Base-by-base conservation (phyloP, 1,140 invertebrate genomes). In the Drosophila varians region DNA sequence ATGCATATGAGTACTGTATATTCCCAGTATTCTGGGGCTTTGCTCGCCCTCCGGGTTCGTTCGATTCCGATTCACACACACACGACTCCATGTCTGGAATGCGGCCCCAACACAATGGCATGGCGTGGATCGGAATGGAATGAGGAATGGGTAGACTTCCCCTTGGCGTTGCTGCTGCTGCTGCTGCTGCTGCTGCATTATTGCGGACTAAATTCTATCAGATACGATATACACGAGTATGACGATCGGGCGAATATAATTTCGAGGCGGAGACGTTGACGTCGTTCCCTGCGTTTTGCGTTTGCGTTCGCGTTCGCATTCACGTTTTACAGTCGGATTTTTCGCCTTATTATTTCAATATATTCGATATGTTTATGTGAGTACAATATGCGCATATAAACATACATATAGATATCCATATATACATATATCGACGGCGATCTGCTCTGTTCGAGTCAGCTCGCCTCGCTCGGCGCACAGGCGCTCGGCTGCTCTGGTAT, bases 401-500 rank as follows among this genome's bases (percentile, higher is more conserved):
- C 36, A 38, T 38, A 40, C 19, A 40, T 18, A 19, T 25, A 26
- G 23, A 38, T n/a, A 51, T 34, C 34, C 23, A 40, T 3, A 69
- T 18, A 43, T 48, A 36, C 42, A 36, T 49, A 45, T 34, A 42
- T 40, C 26, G 26, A n/a, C n/a, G n/a, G n/a, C n/a, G n/a, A n/a
- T n/a, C n/a, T n/a, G n/a, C n/a, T n/a, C n/a, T n/a, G 25, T 42
- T 19, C 21, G 47, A 38, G 25, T 56, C 42, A 16, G 18, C 34
- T 74, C 21, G 36, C 58, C 48, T 65, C 52, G 74, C 64, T 77
- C 66, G 66, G 60, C 56, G 68, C 79, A 73, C 76, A 86, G 82
- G 86, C 76, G 80, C 68, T 86, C 69, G 80, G 83, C 47, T 86
- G 80, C 78, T 86, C 89, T 90, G 89, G 89, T 90, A 90, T 90